Evolutionary conservation across 2,113 vertebrate species (phyloP).

Genomic region (Typhlomys cinereus): DNA sequence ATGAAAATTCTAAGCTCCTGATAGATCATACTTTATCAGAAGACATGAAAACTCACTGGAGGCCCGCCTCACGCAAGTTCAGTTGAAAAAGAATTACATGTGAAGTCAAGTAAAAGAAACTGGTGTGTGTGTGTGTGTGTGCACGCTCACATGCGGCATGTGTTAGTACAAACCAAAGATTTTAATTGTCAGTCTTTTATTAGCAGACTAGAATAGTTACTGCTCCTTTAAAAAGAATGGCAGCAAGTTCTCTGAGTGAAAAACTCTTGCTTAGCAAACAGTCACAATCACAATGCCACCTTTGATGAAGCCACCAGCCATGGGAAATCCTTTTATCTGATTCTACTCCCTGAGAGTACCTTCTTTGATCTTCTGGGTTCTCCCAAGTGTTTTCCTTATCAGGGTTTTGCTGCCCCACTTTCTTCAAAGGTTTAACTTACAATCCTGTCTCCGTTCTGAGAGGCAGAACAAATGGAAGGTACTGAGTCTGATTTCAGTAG

Average conservation of each 20-base stretch:
- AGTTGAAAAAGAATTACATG: background rate
- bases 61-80: background rate
- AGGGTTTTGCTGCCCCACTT: background rate
- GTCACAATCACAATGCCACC: constrained; percentile 31
- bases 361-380: background rate
- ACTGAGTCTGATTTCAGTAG: background rate
- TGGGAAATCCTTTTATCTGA: constrained; percentile 55
- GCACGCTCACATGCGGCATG: background rate
- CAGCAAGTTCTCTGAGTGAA: background rate
- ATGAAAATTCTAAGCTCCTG: background rate
- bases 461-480: background rate
- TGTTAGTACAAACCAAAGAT: constrained; percentile 1
- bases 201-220: background rate
- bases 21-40: background rate
- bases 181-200: background rate
- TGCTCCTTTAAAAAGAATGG: background rate
- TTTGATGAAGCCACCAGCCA: constrained; percentile 11
- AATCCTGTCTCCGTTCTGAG: background rate
- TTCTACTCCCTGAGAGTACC: background rate
- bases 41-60: no score
- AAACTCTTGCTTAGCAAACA: background rate
- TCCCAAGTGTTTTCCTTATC: background rate
- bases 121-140: background rate
- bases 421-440: constrained; percentile 17
- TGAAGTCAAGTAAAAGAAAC: constrained; percentile 19